Evolutionary conservation across 2,113 vertebrate genomes (phyloP), one percentile per base, ranked within the genome.

Genomic region (Mastomys natalensis): DNA sequence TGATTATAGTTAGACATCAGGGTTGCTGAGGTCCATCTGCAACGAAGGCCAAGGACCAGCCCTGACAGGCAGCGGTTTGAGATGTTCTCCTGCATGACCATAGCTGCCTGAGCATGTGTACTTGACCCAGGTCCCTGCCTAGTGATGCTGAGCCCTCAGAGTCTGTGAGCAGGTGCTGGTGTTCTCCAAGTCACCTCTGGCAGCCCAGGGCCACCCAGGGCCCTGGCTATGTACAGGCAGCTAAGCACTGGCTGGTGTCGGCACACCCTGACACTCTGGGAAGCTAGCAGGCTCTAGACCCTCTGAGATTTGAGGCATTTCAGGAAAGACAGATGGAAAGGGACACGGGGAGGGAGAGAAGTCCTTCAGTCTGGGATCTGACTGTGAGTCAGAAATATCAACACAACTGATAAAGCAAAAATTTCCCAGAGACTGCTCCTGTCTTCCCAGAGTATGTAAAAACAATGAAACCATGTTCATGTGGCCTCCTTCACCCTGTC

Each of bases 171-270:
- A 26, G 48, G 1, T 12, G 7, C 0, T 7, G 2, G 6, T 12
- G n/a, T 76, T 87, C 82, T n/a, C 34, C 58, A 68, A 34, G 66
- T 48, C 43, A 13, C 22, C 34, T 15, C 43, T 40, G 9, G 37
- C 19, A 22, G 43, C 0, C 0, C 10, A 24, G 37, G 26, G 74
- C 10, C 1, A 1, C 29, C 0, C 0, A 4, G 24, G 29, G 7
- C 9, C 68, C 17, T 40, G 4, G 74, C 4, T 88, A 13, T 0
- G 11, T 11, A 72, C 45, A 29, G 40, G 66, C 66, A 53, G 45
- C 43, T 5, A 5, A 68, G 43, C 60, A 4, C 10, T 11, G 22
- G 31, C 2, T 22, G 5, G 34, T 19, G 21, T n/a, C 34, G 43
- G 22, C 16, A 34, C 26, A 12, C 16, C 19, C 62, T 34, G 60